Conservation (phyloP, 1,140 invertebrate genomes). For the Ctenoplectra terminalis region DNA sequence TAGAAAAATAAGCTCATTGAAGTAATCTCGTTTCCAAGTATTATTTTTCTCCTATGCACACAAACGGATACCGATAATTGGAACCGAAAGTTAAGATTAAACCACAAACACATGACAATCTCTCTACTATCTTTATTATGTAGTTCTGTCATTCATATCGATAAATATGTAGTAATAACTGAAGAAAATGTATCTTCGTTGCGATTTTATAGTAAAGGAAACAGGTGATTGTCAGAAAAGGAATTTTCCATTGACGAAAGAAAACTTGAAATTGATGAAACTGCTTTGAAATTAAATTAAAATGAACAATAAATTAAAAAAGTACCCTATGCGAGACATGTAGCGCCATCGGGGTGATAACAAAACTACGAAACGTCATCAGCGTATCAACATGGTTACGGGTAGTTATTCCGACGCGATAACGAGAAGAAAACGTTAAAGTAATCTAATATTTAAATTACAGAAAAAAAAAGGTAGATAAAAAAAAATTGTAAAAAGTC, state of each 20-base stretch:
- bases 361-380: conserved; percentile 56
- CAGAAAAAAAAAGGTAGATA: background rate
- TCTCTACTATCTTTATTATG: background rate
- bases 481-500: background rate
- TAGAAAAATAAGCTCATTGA: background rate
- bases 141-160: background rate
- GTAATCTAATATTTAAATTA: background rate
- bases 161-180: background rate
- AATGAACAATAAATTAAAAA: background rate
- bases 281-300: background rate
- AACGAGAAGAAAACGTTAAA: conserved; percentile 47
- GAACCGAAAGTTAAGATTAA: background rate
- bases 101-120: background rate
- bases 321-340: background rate
- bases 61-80: background rate
- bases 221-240: background rate
- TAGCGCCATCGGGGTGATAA: conserved; percentile 33
- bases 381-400: conserved; percentile 57
- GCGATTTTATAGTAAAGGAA: too few species aligned
- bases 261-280: background rate
- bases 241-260: too few species aligned
- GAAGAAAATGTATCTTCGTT: background rate
- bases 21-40: background rate
- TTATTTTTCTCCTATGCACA: background rate
- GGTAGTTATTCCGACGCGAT: conserved; percentile 45